Evolutionary conservation across 2,888 invertebrate genomes (phyloP).

Genomic region (Bombyx huttoni): DNA sequence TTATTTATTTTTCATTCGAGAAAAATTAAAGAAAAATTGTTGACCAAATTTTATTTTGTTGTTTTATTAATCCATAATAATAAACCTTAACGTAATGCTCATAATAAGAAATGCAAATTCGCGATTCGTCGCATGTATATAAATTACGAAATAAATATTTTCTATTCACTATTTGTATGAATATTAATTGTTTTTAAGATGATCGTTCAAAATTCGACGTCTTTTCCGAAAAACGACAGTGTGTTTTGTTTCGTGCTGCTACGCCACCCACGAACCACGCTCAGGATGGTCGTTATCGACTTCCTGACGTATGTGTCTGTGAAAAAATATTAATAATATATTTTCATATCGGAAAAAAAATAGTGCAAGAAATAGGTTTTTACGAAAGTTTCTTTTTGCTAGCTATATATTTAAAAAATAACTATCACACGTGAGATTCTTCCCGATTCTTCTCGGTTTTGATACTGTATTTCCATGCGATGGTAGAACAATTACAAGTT

Average conservation of each 20-base stretch:
- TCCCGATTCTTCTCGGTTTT: no score
- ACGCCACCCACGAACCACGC: constrained; percentile 58
- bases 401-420: no score
- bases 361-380: no score
- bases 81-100: not conserved
- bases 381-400: no score
- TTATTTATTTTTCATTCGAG: constrained; percentile 50
- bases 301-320: constrained; percentile 45
- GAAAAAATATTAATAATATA: constrained; percentile 2
- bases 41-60: constrained; percentile 18
- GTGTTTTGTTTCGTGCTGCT: constrained; percentile 56
- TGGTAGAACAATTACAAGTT: no score
- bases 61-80: not conserved
- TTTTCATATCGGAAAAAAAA: not conserved
- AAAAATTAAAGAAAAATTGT: constrained; percentile 39
- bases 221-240: constrained; percentile 51
- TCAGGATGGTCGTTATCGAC: constrained; percentile 33
- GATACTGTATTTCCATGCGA: no score
- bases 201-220: constrained; percentile 40
- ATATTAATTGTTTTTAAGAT: not conserved
- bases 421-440: no score
- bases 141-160: not conserved
- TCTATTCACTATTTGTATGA: not conserved
- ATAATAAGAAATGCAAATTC: not conserved
- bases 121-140: not conserved